These are phyloP conservation scores for Parthenolecanium corni DNA, from an alignment of 2,888 invertebrate species.

Conservation along the genomic window DNA sequence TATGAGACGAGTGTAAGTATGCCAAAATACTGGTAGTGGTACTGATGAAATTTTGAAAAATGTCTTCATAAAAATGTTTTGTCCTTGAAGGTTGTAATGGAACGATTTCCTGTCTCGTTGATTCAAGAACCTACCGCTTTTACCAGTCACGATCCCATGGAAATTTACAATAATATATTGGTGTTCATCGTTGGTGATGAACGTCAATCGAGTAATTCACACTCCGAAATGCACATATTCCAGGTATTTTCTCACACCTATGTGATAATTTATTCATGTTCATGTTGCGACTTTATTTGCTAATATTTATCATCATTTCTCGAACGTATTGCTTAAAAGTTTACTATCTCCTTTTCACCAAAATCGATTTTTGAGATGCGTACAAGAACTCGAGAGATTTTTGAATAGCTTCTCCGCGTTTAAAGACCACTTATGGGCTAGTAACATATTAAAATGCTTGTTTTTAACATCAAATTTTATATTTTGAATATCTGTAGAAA, in stretches of 20 bases:
- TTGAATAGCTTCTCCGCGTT: no score
- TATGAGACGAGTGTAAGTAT: conserved; percentile 68
- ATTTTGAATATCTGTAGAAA: no score
- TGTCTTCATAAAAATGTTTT: not conserved
- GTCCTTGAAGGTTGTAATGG: conserved; percentile 80
- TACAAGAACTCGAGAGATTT: no score
- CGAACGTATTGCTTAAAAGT: not conserved
- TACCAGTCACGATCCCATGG: conserved; percentile 87
- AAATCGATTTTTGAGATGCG: no score
- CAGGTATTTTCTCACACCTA: conserved; percentile 43
- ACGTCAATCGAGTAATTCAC: conserved; percentile 44
- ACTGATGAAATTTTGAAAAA: not conserved
- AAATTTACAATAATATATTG: conserved; percentile 96
- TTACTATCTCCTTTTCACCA: no score
- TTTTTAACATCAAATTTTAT: no score
- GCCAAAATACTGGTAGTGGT: not conserved
- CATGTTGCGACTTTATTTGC: not conserved
- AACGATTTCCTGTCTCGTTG: conserved; percentile 82
- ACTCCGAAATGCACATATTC: conserved; percentile 95
- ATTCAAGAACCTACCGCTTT: conserved; percentile 97
- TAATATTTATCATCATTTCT: not conserved
- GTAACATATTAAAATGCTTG: no score
- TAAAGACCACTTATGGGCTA: no score
- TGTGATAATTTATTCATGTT: no score
- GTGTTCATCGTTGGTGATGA: conserved; percentile 85